phyloP scores from a whole-genome alignment of 1,140 invertebrate species.

The Fopius arisanus region DNA sequence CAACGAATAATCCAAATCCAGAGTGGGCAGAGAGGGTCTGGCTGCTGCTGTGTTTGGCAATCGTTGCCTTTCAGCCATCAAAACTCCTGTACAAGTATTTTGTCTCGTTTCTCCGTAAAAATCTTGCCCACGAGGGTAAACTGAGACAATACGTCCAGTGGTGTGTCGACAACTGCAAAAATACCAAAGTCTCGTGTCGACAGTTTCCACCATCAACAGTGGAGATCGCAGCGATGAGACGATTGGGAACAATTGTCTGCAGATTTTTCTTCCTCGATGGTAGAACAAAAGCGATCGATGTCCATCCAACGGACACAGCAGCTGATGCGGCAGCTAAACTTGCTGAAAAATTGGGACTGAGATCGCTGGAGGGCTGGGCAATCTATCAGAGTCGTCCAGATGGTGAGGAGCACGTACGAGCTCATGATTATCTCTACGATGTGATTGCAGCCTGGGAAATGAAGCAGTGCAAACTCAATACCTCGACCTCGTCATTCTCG shows the following conservation, averaged over 20 bases:
- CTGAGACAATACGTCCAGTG: slow-evolving; percentile 89
- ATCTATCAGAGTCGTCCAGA: slow-evolving; percentile 88
- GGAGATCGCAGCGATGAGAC: slow-evolving; percentile 92
- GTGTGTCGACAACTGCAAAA: slow-evolving; percentile 92
- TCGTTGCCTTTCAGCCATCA: slow-evolving; percentile 91
- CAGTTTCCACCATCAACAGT: slow-evolving; percentile 89
- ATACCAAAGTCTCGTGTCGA: slow-evolving; percentile 81
- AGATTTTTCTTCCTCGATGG: slow-evolving; percentile 96
- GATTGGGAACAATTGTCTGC: slow-evolving; percentile 91
- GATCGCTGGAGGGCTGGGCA: slow-evolving; percentile 90
- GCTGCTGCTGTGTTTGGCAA: slow-evolving; percentile 86
- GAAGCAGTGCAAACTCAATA: slow-evolving; percentile 73
- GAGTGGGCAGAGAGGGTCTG: slow-evolving; percentile 86
- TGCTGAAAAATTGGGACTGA: slow-evolving; percentile 86
- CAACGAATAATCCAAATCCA: slow-evolving; percentile 83
- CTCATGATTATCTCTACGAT: slow-evolving; percentile 93
- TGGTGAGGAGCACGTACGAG: slow-evolving; percentile 90
- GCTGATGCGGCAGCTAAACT: slow-evolving; percentile 87
- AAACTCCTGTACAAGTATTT: slow-evolving; percentile 83
- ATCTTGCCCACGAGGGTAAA: slow-evolving; percentile 74
- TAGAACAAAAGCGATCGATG: slow-evolving; percentile 92
- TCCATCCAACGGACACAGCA: slow-evolving; percentile 93
- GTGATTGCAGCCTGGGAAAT: slow-evolving; percentile 93
- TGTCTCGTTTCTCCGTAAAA: slow-evolving; percentile 80
- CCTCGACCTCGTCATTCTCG: slow-evolving; percentile 66